Evolutionary conservation across 1,140 invertebrate genomes (phyloP).

Genomic region (Danaus plexippus): DNA sequence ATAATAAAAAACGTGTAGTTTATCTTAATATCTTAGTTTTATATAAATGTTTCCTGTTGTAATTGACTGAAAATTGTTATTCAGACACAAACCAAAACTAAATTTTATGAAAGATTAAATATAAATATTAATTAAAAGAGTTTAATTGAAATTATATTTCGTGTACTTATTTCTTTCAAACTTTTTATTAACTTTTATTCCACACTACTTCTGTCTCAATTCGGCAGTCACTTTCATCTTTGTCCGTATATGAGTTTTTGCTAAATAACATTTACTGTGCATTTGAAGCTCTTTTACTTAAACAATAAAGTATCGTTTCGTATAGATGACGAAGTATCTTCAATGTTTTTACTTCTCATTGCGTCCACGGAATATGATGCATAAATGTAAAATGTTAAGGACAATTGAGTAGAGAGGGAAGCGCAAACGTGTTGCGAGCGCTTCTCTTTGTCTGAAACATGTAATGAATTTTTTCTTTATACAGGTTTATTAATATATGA

Average conservation of each 20-base stretch:
- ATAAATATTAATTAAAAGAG: too few species aligned
- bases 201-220: slow-evolving; percentile 56
- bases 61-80: too few species aligned
- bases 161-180: slow-evolving; percentile 40
- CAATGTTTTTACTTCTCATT: slow-evolving; percentile 68
- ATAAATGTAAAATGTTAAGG: slow-evolving; percentile 66
- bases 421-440: slow-evolving; percentile 48
- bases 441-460: slow-evolving; percentile 41
- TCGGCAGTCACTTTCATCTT: slow-evolving; percentile 55
- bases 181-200: slow-evolving; percentile 64
- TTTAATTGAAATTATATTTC: too few species aligned
- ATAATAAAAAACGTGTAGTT: too few species aligned
- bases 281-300: slow-evolving; percentile 19
- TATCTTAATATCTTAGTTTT: too few species aligned
- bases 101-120: too few species aligned
- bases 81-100: too few species aligned
- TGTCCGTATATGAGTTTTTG: slow-evolving; percentile 58
- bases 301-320: slow-evolving; percentile 20
- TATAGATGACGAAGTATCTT: slow-evolving; percentile 26
- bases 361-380: slow-evolving; percentile 63
- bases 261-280: slow-evolving; percentile 18
- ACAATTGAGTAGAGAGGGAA: slow-evolving; percentile 59
- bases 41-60: too few species aligned
- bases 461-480: slow-evolving; percentile 17
- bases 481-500: too few species aligned